phyloP scores from a whole-genome alignment of 2,113 vertebrate genomes.

The Carollia perspicillata region DNA sequence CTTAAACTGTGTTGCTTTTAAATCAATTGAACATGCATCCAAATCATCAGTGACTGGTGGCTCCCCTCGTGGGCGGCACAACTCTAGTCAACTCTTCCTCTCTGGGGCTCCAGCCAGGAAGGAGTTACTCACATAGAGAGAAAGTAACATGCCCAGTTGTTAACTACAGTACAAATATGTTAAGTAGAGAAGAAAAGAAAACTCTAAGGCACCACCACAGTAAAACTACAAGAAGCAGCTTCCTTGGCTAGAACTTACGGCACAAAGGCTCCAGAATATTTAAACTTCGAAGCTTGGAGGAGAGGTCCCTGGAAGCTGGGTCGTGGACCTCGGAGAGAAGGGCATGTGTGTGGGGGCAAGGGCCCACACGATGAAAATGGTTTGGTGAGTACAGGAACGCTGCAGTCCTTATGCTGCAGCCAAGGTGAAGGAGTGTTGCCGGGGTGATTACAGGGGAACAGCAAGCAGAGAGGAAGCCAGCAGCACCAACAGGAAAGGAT shows the following conservation, averaged over 20 bases:
- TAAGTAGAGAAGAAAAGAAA: background rate
- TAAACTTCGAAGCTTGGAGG: background rate
- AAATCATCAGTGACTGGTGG: background rate
- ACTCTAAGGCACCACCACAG: background rate
- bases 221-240: background rate
- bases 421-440: background rate
- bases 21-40: background rate
- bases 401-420: background rate
- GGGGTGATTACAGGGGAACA: background rate
- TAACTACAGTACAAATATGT: background rate
- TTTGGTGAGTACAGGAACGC: background rate
- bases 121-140: background rate
- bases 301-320: background rate
- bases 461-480: background rate
- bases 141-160: background rate
- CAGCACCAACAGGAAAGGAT: background rate
- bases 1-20: background rate
- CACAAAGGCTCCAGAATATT: background rate
- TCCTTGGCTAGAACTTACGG: background rate
- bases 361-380: background rate
- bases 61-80: background rate
- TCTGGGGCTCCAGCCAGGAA: background rate
- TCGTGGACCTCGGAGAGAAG: background rate
- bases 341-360: fast-evolving
- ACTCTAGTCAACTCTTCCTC: background rate